Conservation (phyloP, 2,113 vertebrate species). For the Sigmodon hispidus region DNA sequence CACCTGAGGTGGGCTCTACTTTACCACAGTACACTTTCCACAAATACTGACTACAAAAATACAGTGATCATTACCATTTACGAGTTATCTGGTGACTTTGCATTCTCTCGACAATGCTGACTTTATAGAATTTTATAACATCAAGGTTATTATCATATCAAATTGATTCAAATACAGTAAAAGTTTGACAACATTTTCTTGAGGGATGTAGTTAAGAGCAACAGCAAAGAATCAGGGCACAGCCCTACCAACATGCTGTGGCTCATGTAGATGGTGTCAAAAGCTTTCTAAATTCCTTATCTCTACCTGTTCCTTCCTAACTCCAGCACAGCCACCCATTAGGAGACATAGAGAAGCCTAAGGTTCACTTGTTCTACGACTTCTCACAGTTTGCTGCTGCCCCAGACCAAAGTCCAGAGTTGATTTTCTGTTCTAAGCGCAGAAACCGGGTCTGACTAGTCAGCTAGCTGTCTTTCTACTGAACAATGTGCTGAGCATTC, state of each 20-base stretch:
- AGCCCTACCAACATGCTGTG: neutral
- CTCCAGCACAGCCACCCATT: neutral
- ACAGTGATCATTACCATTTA: neutral
- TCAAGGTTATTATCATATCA: neutral
- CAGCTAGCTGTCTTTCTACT: neutral
- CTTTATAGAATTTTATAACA: constrained; percentile 1
- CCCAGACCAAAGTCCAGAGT: neutral
- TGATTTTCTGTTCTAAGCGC: neutral
- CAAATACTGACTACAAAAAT: neutral
- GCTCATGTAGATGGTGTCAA: neutral
- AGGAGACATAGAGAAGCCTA: neutral
- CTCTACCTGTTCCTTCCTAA: neutral
- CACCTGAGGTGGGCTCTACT: neutral
- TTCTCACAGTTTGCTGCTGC: neutral
- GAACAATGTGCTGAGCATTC: neutral
- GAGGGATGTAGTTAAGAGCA: neutral
- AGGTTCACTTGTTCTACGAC: neutral
- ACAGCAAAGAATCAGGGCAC: neutral
- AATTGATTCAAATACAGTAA: neutral
- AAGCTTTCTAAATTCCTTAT: neutral
- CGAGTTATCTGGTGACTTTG: neutral
- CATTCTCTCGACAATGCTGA: neutral
- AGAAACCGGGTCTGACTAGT: neutral
- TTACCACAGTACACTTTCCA: neutral
- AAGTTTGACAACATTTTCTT: neutral